These are phyloP conservation scores for Thalassaphorura encarpata DNA, from an alignment of 1,140 invertebrate species.

Conservation along the genomic window DNA sequence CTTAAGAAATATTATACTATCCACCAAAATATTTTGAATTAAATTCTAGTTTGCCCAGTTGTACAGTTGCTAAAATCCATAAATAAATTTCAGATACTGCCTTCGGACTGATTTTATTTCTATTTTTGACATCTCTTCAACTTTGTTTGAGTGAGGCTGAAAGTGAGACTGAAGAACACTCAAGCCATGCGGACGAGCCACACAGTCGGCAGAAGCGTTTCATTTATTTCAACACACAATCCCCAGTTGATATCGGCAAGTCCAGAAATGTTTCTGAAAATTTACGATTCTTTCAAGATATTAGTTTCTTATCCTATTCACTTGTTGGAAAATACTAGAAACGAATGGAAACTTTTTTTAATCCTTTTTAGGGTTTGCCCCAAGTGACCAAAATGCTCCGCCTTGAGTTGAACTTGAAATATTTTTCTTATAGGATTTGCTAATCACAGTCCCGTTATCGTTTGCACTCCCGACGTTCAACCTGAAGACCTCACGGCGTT, in stretches of 20 bases:
- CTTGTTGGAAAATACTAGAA: background rate
- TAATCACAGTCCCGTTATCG: slow-evolving; percentile 31
- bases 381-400: too few species aligned
- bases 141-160: background rate
- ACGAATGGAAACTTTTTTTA: too few species aligned
- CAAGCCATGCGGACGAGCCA: slow-evolving; percentile 9
- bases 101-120: too few species aligned
- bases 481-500: slow-evolving; percentile 21
- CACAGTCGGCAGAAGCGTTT: slow-evolving; percentile 33
- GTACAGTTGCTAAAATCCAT: too few species aligned
- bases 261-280: background rate
- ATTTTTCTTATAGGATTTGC: slow-evolving; percentile 24
- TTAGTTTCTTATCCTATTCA: background rate
- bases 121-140: background rate
- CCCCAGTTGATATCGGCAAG: slow-evolving; percentile 33
- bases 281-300: background rate
- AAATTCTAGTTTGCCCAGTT: too few species aligned
- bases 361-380: too few species aligned
- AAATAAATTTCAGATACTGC: too few species aligned
- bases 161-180: background rate
- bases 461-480: slow-evolving; percentile 32
- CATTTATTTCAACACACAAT: slow-evolving; percentile 33
- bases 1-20: too few species aligned
- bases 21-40: too few species aligned
- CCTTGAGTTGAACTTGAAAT: too few species aligned